These are phyloP conservation scores for Etheostoma spectabile DNA, from an alignment of 2,113 vertebrate species.

Conservation along the genomic window DNA sequence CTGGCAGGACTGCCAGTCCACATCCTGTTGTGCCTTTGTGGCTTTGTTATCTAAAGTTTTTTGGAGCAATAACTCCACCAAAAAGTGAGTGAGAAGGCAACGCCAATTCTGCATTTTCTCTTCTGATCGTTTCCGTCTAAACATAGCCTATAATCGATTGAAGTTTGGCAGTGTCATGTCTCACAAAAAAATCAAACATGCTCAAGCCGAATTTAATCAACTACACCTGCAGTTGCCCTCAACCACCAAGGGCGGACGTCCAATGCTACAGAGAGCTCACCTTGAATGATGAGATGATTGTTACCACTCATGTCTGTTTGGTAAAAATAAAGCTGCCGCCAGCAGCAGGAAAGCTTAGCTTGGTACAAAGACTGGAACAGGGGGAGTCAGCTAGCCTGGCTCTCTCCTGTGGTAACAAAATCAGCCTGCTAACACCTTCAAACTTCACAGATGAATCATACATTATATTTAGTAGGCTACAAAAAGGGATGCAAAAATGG, in stretches of 20 bases:
- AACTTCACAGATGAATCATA: neutral
- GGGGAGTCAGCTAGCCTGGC: neutral
- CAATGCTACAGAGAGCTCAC: neutral
- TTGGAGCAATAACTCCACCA: too few relatives aligned
- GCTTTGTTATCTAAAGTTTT: too few relatives aligned
- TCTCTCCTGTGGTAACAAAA: neutral
- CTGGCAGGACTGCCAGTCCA: too few relatives aligned
- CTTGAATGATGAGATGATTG: too few relatives aligned
- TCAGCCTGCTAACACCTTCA: too few relatives aligned
- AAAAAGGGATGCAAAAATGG: neutral
- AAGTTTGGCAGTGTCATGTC: neutral
- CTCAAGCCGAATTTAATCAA: neutral
- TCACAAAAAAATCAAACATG: neutral
- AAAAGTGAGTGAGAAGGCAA: too few relatives aligned
- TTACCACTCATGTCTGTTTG: neutral
- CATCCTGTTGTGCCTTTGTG: too few relatives aligned
- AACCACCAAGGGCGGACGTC: neutral
- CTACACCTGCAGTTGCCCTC: neutral
- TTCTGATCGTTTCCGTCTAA: too few relatives aligned
- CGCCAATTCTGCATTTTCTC: too few relatives aligned
- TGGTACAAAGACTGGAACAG: too few relatives aligned
- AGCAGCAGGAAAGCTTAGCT: neutral
- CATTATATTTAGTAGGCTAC: neutral
- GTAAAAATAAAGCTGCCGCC: neutral
- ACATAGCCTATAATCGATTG: too few relatives aligned